These are phyloP conservation scores for Meghimatium bilineatum DNA, from an alignment of 2,888 invertebrate species.

Conservation along the genomic window DNA sequence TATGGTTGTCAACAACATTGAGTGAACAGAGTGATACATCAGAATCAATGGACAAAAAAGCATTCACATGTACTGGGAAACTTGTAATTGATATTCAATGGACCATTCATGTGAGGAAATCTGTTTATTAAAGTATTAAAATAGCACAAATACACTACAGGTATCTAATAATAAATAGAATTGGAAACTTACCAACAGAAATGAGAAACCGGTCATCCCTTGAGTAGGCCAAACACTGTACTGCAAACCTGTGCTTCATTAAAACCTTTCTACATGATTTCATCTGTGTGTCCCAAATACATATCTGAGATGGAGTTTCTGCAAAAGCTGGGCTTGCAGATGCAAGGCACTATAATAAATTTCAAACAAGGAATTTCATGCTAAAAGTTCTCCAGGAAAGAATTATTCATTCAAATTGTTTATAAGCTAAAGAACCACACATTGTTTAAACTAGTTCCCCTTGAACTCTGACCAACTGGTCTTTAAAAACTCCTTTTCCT, in stretches of 20 bases:
- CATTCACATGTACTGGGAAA: too few species aligned
- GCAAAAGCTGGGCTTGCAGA: slow-evolving; percentile 73
- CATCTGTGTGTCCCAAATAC: slow-evolving; percentile 73
- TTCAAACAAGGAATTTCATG: background rate
- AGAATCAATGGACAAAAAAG: too few species aligned
- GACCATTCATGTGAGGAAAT: too few species aligned
- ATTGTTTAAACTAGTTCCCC: too few species aligned
- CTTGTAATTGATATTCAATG: too few species aligned
- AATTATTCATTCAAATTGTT: background rate
- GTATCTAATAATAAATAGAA: background rate
- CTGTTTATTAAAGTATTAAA: too few species aligned
- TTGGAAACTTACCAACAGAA: slow-evolving; percentile 69
- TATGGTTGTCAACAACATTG: too few species aligned
- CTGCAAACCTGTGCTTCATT: slow-evolving; percentile 69
- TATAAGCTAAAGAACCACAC: background rate
- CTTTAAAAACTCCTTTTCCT: too few species aligned
- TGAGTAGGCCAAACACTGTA: slow-evolving; percentile 73
- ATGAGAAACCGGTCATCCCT: slow-evolving; percentile 75
- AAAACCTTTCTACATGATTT: slow-evolving; percentile 68
- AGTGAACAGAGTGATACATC: too few species aligned
- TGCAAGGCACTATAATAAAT: slow-evolving; percentile 66
- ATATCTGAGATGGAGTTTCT: slow-evolving; percentile 71
- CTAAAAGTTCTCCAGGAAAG: background rate
- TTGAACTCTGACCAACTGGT: too few species aligned
- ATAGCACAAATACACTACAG: too few species aligned